phyloP scores from a whole-genome alignment of 2,113 vertebrate genomes.

The Coryphaenoides rupestris region DNA sequence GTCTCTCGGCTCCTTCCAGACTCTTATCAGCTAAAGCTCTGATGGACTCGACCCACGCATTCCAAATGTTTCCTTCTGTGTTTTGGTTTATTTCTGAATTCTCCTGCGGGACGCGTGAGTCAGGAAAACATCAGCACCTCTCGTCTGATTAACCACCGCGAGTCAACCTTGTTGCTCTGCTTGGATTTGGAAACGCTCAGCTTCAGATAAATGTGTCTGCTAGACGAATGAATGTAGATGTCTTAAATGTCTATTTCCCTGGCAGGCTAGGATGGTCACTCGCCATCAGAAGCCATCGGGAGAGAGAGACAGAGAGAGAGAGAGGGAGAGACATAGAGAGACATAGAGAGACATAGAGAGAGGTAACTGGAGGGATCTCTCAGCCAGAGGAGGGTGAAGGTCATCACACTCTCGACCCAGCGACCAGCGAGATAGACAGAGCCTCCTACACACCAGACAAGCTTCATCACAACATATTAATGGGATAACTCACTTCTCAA shows the following conservation, averaged over 20 bases:
- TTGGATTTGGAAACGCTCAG: no score
- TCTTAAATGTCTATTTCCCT: no score
- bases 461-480: no score
- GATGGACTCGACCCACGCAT: slow-evolving; percentile 52
- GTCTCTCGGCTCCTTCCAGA: slow-evolving; percentile 36
- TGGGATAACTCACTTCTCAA: no score
- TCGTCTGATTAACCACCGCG: slow-evolving; percentile 24
- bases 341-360: slow-evolving; percentile 21
- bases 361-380: slow-evolving; percentile 64
- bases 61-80: slow-evolving; percentile 50
- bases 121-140: slow-evolving; percentile 19
- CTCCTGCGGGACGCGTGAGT: slow-evolving; percentile 43
- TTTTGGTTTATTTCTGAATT: slow-evolving; percentile 9
- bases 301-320: neutral
- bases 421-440: no score
- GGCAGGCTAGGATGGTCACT: no score
- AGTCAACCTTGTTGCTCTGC: no score
- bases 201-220: no score
- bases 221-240: no score
- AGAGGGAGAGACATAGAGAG: neutral
- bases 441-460: slow-evolving; percentile 36
- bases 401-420: slow-evolving; percentile 58
- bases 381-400: slow-evolving; percentile 64
- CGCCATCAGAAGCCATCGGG: slow-evolving; percentile 49
- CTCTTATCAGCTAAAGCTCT: slow-evolving; percentile 50